Evolutionary conservation across 2,797 vertebrate genomes (phyloP), one percentile per base, ranked within the genome.

Genomic region (Gorsachius magnificus): DNA sequence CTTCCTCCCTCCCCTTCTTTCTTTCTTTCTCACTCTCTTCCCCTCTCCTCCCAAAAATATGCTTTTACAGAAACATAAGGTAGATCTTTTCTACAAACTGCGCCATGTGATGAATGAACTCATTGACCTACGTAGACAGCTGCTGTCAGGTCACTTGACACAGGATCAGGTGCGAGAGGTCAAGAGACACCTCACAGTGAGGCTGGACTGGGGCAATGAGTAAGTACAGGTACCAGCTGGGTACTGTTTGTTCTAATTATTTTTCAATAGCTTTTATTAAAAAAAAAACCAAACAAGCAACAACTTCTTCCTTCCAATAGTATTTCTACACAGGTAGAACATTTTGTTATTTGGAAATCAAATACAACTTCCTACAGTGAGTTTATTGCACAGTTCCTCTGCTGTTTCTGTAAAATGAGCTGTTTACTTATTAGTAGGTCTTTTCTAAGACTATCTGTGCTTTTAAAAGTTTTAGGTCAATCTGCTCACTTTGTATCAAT

Each of bases 201-300:
- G 99, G 78, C 98, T 99, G 80, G 99, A 99, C 98, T 99, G 99
- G 99, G 99, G 99, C 96, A 99, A 99, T 92, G 99, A 99, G 99
- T 99, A 98, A 99, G 99, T 99, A 97, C 83, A 85, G 75, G 60
- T 95, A 78, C 90, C 81, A 9, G 36, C 69, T 85, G 80, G 53
- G 46, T 72, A 76, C 95, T 88, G 26, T 93, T 85, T 79, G 46
- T 87, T 97, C 68, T 94, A 5, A 82, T 89, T 82, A 24, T 26
- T 71, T 63, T 91, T 5, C 56, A 83, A 25, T 45, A 71, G 61
- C 87, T 81, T 80, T 25, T 38, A 4, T 26, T 57, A 15, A 66
- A 36, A n/a, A 72, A 71, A 29, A 33, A 14, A 28, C 25, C 26
- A 38, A 38, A 38, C 24, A 24, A 18, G 22, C 31, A 45, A 29